phyloP scores from a whole-genome alignment of 2,888 invertebrate species.

The Scaptomyza parva region DNA sequence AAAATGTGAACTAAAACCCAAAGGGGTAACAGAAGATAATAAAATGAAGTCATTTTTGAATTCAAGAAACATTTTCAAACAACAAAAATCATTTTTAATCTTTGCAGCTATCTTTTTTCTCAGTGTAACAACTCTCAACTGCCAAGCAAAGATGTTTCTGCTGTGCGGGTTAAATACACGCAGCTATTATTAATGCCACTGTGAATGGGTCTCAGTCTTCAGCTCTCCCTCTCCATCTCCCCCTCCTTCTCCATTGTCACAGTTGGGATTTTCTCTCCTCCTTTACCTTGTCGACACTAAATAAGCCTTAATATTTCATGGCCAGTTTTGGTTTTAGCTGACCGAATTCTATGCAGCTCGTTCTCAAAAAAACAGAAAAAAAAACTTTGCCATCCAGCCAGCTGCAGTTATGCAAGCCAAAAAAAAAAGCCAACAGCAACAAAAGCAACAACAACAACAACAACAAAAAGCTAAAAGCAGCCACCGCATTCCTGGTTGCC shows the following conservation, averaged over 20 bases:
- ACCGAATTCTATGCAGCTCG: conserved; percentile 74
- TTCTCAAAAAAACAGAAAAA: too few relatives aligned
- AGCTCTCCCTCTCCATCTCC: neutral
- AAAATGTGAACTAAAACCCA: neutral
- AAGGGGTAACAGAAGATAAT: neutral
- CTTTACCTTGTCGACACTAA: conserved; percentile 73
- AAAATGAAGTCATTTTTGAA: too few relatives aligned
- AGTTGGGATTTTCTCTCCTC: conserved; percentile 15
- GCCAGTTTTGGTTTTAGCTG: conserved; percentile 56
- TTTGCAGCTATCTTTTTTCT: neutral
- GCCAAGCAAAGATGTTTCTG: conserved; percentile 24
- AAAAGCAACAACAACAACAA: neutral
- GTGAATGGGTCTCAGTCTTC: conserved; percentile 49
- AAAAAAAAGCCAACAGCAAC: neutral
- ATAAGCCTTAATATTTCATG: conserved; percentile 81
- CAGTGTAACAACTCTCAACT: conserved; percentile 1
- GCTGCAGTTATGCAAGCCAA: conserved; percentile 62
- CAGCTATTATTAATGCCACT: conserved; percentile 64
- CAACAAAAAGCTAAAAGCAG: conserved; percentile 14
- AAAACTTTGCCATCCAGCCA: conserved; percentile 1
- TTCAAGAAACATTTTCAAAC: too few relatives aligned
- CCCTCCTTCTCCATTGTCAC: neutral
- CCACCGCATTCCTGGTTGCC: conserved; percentile 63
- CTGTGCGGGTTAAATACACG: conserved; percentile 67
- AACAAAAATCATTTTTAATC: too few relatives aligned